Evolutionary conservation across 1,140 invertebrate genomes (phyloP).

Genomic region (Cydia pomonella): DNA sequence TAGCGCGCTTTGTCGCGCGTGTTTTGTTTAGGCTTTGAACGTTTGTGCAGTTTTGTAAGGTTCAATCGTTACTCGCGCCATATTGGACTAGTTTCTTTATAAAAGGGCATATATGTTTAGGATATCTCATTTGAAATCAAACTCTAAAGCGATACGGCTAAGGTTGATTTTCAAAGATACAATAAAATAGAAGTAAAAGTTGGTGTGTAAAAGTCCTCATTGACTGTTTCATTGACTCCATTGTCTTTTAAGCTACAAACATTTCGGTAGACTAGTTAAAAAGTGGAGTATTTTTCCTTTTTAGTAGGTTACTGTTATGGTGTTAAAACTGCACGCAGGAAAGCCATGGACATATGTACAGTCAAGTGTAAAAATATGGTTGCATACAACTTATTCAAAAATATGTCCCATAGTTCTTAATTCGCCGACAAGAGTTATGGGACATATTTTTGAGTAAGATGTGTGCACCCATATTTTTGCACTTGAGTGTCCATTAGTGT

Average conservation of each 20-base stretch:
- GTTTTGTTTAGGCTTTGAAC: constrained; percentile 23
- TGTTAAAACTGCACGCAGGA: no score
- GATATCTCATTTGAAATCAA: not conserved
- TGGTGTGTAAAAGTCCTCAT: constrained; percentile 1
- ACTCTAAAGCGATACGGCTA: not conserved
- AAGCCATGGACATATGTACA: no score
- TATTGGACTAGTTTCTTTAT: not conserved
- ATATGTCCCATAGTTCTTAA: no score
- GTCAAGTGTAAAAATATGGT: no score
- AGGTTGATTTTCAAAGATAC: not conserved
- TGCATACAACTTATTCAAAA: no score
- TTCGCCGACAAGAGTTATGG: no score
- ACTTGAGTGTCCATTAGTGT: no score
- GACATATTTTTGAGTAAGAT: no score
- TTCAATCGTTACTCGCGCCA: not conserved
- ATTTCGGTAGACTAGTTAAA: not conserved
- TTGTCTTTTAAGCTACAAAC: not conserved
- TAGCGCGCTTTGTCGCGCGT: not conserved
- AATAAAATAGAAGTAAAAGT: not conserved
- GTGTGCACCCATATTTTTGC: no score
- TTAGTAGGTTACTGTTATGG: no score
- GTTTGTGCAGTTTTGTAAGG: constrained; percentile 15
- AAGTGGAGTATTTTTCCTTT: no score
- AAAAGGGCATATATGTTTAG: not conserved
- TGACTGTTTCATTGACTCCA: not conserved